Percentiles rank a stretch among this genome's conserved stretches.
Conservation (phyloP, 2,797 vertebrate species). For the Sardinella longiceps region DNA sequence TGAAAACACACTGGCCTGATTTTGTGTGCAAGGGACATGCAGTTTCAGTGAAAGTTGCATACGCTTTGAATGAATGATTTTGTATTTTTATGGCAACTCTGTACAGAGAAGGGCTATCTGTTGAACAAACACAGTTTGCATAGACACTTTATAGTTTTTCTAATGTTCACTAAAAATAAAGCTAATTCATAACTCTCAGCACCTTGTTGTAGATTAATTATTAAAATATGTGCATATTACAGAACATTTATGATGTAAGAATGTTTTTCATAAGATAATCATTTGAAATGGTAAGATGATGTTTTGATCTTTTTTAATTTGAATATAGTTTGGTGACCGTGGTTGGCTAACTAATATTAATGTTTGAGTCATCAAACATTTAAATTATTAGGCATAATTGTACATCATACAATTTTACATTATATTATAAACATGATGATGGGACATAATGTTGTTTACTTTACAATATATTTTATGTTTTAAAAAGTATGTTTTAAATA, state of each 20-base stretch:
- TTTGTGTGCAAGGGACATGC: not conserved
- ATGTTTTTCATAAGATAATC: not conserved
- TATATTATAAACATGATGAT: not conserved
- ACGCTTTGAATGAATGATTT: not conserved
- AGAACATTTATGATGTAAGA: not conserved
- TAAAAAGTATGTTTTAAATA: not conserved
- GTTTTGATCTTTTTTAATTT: not conserved
- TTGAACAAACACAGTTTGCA: not conserved
- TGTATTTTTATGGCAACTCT: not conserved
- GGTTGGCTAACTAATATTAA: not conserved
- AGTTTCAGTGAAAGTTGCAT: not conserved
- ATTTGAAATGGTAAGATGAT: not conserved
- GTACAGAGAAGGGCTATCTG: slow-evolving; percentile 11
- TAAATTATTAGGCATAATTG: not conserved
- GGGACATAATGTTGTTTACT: not conserved
- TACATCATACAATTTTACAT: not conserved
- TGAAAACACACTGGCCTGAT: slow-evolving; percentile 3
- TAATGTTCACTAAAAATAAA: not conserved
- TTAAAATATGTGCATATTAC: not conserved
- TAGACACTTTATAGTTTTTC: slow-evolving; percentile 8
- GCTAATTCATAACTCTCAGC: not conserved
- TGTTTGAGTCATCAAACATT: not conserved
- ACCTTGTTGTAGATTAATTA: not conserved
- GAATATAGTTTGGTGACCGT: not conserved
- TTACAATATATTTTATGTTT: slow-evolving; percentile 4